A percentile compares a stretch with the other conserved stretches of the same genome.
Evolutionary conservation across 2,797 vertebrate genomes (phyloP).

Genomic region (Morus bassanus): DNA sequence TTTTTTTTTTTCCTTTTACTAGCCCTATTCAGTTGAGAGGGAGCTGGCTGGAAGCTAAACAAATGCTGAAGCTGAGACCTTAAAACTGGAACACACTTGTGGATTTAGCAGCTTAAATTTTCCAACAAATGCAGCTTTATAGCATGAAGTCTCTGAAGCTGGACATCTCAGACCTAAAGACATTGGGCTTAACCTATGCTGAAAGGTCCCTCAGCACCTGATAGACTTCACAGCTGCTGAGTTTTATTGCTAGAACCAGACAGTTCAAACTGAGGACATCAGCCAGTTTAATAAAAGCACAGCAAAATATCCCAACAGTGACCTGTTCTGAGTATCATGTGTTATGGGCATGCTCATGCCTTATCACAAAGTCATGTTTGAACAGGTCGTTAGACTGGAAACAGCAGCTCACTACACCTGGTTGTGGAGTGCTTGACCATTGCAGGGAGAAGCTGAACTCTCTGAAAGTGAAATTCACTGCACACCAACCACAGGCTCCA

Average conservation of each 20-base stretch:
- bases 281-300: constrained; percentile 61
- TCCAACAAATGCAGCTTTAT: constrained; percentile 33
- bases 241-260: constrained; percentile 51
- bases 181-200: constrained; percentile 39
- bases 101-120: constrained; percentile 44
- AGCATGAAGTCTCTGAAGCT: constrained; percentile 18
- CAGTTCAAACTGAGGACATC: constrained; percentile 60
- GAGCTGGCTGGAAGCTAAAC: background rate
- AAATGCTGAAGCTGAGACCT: background rate
- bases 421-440: background rate
- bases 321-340: constrained; percentile 28
- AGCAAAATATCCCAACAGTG: constrained; percentile 24
- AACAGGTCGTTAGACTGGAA: background rate
- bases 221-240: constrained; percentile 24
- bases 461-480: background rate
- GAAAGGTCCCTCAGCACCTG: constrained; percentile 48
- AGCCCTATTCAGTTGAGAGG: background rate
- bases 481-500: background rate
- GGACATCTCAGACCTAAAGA: constrained; percentile 35
- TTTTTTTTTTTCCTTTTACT: background rate
- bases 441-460: background rate
- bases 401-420: constrained; percentile 1
- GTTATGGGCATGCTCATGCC: constrained; percentile 13
- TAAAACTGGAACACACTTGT: constrained; percentile 21
- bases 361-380: constrained; percentile 27